A percentile compares a stretch with the other conserved stretches of the same genome.
phyloP scores from a whole-genome alignment of 2,888 invertebrate species.

The Bhutanitis thaidina region DNA sequence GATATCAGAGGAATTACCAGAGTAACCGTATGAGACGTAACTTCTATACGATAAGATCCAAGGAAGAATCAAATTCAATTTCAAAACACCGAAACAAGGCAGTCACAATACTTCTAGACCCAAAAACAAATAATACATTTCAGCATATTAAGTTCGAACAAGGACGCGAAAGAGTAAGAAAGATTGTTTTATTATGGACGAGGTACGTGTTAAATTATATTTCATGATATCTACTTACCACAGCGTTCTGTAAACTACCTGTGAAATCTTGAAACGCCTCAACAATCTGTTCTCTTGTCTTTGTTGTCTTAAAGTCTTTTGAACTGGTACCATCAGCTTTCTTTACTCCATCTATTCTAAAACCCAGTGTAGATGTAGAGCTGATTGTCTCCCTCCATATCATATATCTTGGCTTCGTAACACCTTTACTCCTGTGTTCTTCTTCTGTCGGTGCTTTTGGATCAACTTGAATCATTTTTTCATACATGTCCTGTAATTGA shows the following conservation, averaged over 20 bases:
- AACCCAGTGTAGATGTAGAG: constrained; percentile 97
- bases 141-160: too few species aligned
- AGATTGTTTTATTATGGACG: too few species aligned
- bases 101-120: too few species aligned
- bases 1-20: too few species aligned
- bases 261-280: constrained; percentile 91
- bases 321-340: constrained; percentile 94
- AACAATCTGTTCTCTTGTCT: constrained; percentile 89
- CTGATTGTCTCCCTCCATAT: constrained; percentile 98
- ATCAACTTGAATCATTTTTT: constrained; percentile 98
- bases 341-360: constrained; percentile 96
- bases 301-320: constrained; percentile 97
- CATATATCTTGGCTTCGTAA: constrained; percentile 97
- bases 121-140: too few species aligned
- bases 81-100: too few species aligned
- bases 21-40: too few species aligned
- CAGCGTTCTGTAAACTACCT: constrained; percentile 86
- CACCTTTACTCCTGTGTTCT: constrained; percentile 93
- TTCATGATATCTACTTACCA: constrained; percentile 79
- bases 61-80: too few species aligned
- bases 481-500: constrained; percentile 92
- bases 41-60: too few species aligned
- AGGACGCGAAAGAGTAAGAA: too few species aligned
- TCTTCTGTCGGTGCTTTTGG: constrained; percentile 93
- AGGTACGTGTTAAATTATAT: background rate